Evolutionary conservation across 2,888 invertebrate genomes (phyloP).

Genomic region (Leptinotarsa haldemani): DNA sequence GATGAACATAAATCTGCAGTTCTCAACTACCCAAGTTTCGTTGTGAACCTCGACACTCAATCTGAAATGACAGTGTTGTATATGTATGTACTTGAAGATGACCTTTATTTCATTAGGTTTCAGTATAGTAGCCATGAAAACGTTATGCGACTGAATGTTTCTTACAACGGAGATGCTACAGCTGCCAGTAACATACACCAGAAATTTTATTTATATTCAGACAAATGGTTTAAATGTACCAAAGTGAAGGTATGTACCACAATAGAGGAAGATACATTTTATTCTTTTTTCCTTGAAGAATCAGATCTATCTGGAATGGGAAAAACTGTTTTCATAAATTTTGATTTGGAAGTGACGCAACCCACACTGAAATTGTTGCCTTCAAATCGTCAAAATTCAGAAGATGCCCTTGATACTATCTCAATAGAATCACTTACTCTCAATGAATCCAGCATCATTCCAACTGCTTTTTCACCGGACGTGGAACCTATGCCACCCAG

Average conservation of each 20-base stretch:
- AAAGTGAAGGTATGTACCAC: slow-evolving; percentile 21
- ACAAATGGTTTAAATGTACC: slow-evolving; percentile 13
- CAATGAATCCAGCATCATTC: background rate
- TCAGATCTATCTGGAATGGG: slow-evolving; percentile 9
- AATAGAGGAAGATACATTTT: slow-evolving; percentile 3
- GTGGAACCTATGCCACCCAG: background rate
- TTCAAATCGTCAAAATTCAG: background rate
- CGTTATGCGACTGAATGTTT: slow-evolving; percentile 15
- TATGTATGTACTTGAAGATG: slow-evolving; percentile 27
- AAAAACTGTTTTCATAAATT: slow-evolving; percentile 1
- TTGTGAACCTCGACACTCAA: background rate
- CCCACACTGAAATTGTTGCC: background rate
- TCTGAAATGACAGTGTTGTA: slow-evolving; percentile 14
- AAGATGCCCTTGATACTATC: background rate
- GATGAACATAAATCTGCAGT: slow-evolving; percentile 20
- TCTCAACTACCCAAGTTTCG: slow-evolving; percentile 20
- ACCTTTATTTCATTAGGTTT: slow-evolving; percentile 25
- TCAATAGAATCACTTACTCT: slow-evolving; percentile 6
- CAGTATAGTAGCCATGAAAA: slow-evolving; percentile 6
- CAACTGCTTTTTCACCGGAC: slow-evolving; percentile 10
- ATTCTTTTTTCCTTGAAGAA: slow-evolving; percentile 20
- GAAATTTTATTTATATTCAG: slow-evolving; percentile 21
- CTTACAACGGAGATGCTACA: slow-evolving; percentile 18
- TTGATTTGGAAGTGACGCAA: slow-evolving; percentile 11
- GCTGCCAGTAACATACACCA: slow-evolving; percentile 24